Base-by-base conservation (phyloP, 2,113 vertebrate genomes). In the Gila orcuttii region DNA sequence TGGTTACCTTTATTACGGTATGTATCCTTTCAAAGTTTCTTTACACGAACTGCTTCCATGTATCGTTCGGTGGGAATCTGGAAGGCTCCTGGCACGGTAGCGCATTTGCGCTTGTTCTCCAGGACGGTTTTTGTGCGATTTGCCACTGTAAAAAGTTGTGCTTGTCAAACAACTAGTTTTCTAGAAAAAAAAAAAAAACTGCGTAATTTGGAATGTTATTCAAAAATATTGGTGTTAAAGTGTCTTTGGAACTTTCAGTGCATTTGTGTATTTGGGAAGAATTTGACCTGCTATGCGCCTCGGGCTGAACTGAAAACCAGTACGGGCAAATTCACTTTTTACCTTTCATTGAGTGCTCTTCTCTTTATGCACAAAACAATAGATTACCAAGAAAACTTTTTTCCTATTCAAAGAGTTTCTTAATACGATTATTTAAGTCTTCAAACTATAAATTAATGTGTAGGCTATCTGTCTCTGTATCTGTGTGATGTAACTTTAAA, bases 1-100 rank as follows among this genome's bases (percentile, higher is more conserved):
- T 99, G 98, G 97, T 98, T 97, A 97, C 97, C 96, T 96, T 96
- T 96, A 94, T 96, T 97, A 97, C 97, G 97, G 97, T 99, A 97
- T 95, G 97, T 90, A 59, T 82, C 17, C 6, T 57, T 81, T 74
- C 69, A 71, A 39, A 74, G 68, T 59, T 15, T 52, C 19, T 62
- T 69, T 12, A 5, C 17, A 71, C 36, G 69, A 8, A 55, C 13
- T 69, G 25, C 13, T 77, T 31, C 23, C 25, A 47, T n/a, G 52
- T 12, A 11, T 85, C 23, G 39, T 66, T 82, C 57, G 31, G 11
- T 81, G 47, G n/a, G 69, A 86, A 55, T 85, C 28, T 80, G 64
- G 80, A 86, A 55, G n/a, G 6, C 25, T 25, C 17, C 50, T 39
- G 80, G 57, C 23, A 33, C 78, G 3, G 86, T 60, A 60, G 84